These are phyloP conservation scores for Paedocypris sp. DNA, from an alignment of 2,113 vertebrate species.

Conservation along the genomic window DNA sequence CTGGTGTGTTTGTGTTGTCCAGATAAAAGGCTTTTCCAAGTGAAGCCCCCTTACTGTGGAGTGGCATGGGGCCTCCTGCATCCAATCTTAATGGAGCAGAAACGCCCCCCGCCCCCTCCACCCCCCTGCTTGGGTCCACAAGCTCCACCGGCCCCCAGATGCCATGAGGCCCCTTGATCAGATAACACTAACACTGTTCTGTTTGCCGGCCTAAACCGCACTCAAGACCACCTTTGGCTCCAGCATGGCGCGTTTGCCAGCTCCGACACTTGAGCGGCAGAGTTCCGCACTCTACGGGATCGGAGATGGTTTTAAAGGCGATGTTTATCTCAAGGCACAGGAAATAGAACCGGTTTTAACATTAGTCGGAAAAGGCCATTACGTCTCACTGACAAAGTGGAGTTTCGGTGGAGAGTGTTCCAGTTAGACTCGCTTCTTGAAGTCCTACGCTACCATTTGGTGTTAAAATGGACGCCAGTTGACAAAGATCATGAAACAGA, in stretches of 20 bases:
- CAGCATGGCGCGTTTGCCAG: neutral
- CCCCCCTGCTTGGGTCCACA: conserved; percentile 19
- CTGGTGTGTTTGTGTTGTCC: conserved; percentile 29
- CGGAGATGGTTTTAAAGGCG: neutral
- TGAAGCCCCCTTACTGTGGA: conserved; percentile 12
- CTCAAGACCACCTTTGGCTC: neutral
- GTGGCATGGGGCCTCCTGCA: conserved; percentile 20
- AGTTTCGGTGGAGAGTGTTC: too few relatives aligned
- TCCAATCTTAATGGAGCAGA: conserved; percentile 43
- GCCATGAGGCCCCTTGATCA: conserved; percentile 37
- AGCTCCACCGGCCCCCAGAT: conserved; percentile 15
- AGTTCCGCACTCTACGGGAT: neutral
- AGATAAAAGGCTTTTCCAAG: conserved; percentile 1
- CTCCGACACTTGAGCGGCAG: neutral
- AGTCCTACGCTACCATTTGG: too few relatives aligned
- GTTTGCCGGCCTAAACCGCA: conserved; percentile 2
- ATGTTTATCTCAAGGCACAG: conserved; percentile 6
- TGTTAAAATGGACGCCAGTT: too few relatives aligned
- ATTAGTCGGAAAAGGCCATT: too few relatives aligned
- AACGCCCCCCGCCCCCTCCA: conserved; percentile 11
- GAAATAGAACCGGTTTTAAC: too few relatives aligned
- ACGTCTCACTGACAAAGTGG: too few relatives aligned
- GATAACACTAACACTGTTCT: conserved; percentile 34
- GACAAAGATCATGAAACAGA: too few relatives aligned
- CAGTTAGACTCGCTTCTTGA: too few relatives aligned